Evolutionary conservation across 2,888 invertebrate species (phyloP).

Genomic region (Drosophila lacicola): DNA sequence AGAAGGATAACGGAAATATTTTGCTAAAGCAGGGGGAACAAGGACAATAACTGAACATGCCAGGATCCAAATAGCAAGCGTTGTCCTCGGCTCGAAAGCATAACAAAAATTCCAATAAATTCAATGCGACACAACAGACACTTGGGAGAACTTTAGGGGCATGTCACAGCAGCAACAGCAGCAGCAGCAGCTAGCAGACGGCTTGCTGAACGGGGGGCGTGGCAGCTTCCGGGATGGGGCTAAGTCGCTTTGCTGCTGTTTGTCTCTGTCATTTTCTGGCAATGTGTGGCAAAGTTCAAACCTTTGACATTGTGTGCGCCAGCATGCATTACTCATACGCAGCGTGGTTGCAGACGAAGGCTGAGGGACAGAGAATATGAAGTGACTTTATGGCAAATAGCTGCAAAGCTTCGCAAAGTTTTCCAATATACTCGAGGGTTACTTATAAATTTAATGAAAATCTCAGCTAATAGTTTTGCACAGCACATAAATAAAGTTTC

Average conservation of each 20-base stretch:
- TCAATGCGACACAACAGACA: conserved; percentile 80
- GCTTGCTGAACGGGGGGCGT: conserved; percentile 36
- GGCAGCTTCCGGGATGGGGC: conserved; percentile 4
- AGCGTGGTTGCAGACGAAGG: conserved; percentile 38
- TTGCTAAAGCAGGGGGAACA: conserved; percentile 22
- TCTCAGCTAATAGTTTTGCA: conserved; percentile 74
- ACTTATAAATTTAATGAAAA: conserved; percentile 78
- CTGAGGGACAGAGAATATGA: conserved; percentile 31
- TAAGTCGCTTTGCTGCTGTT: conserved; percentile 38
- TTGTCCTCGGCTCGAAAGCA: conserved; percentile 58
- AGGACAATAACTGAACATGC: conserved; percentile 46
- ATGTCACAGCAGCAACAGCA: conserved; percentile 66
- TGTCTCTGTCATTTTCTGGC: conserved; percentile 60
- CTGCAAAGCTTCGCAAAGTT: conserved; percentile 58
- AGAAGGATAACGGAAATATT: conserved; percentile 62
- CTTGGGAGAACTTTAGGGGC: conserved; percentile 78
- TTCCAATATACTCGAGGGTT: conserved; percentile 59
- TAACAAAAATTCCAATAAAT: conserved; percentile 80
- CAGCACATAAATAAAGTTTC: conserved; percentile 68
- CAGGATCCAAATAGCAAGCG: conserved; percentile 35
- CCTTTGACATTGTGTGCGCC: conserved; percentile 75
- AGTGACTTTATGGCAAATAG: conserved; percentile 61
- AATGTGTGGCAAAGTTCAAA: conserved; percentile 77
- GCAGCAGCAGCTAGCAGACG: conserved; percentile 18
- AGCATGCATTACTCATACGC: conserved; percentile 80